A percentile compares a stretch with the other conserved stretches of the same genome.
These are phyloP conservation scores for Oscarella lobularis DNA, from an alignment of 37 sponge, comb jelly and placozoan genomes.

Conservation along the genomic window DNA sequence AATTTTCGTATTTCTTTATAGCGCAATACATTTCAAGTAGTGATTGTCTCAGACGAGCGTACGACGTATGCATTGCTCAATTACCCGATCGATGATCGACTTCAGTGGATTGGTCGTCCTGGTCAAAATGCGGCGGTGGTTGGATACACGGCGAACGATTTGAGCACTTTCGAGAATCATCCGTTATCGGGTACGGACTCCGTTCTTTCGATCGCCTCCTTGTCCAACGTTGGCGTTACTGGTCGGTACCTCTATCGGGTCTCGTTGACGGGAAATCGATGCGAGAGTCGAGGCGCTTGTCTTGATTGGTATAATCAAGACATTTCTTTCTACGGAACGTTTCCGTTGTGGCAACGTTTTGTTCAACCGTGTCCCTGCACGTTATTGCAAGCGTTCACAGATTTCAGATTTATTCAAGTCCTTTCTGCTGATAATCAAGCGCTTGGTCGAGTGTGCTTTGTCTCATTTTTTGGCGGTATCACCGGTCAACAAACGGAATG, in stretches of 20 bases:
- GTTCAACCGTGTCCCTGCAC: background rate
- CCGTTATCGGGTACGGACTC: background rate
- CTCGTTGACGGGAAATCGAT: background rate
- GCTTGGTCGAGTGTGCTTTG: background rate
- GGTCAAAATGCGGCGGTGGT: background rate
- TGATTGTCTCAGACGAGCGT: background rate
- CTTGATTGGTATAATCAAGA: background rate
- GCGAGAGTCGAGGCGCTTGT: background rate
- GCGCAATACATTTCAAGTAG: constrained; percentile 2
- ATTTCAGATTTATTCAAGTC: background rate
- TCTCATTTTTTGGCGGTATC: background rate
- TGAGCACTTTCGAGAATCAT: background rate
- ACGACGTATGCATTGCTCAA: background rate
- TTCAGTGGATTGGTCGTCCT: background rate
- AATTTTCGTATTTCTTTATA: no score
- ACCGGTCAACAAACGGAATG: background rate
- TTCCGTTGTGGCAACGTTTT: background rate
- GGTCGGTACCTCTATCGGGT: background rate
- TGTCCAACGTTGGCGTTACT: background rate
- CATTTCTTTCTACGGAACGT: background rate
- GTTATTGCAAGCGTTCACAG: background rate
- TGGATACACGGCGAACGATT: background rate
- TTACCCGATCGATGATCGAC: background rate
- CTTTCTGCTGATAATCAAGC: background rate
- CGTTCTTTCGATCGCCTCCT: no score